Conservation (phyloP, 2,888 invertebrate species). For the Epinotia brunnichana region DNA sequence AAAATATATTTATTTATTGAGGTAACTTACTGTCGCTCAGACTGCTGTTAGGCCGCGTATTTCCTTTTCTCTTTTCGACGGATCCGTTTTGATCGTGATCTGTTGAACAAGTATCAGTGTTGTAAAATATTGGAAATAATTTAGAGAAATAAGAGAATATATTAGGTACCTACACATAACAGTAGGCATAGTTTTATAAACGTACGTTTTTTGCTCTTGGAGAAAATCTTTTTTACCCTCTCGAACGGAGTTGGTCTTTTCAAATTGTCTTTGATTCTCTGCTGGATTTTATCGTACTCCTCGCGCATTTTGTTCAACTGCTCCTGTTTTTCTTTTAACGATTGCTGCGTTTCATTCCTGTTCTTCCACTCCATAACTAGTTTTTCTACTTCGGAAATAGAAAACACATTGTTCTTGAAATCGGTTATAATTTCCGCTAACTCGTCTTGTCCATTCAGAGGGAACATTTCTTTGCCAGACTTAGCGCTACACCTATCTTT, state of each 20-base stretch:
- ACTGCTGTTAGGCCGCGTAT: slow-evolving; percentile 77
- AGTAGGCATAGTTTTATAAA: slow-evolving; percentile 24
- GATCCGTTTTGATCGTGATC: slow-evolving; percentile 71
- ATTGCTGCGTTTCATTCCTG: slow-evolving; percentile 93
- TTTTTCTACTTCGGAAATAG: slow-evolving; percentile 92
- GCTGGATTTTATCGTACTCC: slow-evolving; percentile 92
- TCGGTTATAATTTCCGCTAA: slow-evolving; percentile 94
- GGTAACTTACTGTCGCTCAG: slow-evolving; percentile 75
- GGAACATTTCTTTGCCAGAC: slow-evolving; percentile 72
- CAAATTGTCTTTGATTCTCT: slow-evolving; percentile 88
- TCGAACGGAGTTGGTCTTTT: slow-evolving; percentile 92
- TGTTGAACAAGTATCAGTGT: slow-evolving; percentile 51
- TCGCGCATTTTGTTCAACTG: slow-evolving; percentile 91
- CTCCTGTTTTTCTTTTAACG: slow-evolving; percentile 92
- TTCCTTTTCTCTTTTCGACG: slow-evolving; percentile 78
- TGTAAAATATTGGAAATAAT: background rate
- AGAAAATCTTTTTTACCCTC: slow-evolving; percentile 89
- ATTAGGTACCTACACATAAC: background rate
- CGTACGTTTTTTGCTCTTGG: slow-evolving; percentile 85
- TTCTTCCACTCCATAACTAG: slow-evolving; percentile 94
- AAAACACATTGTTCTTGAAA: slow-evolving; percentile 94
- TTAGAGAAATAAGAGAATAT: too few species aligned
- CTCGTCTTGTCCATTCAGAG: slow-evolving; percentile 87
- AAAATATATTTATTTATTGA: background rate
- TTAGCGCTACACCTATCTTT: slow-evolving; percentile 75